phyloP scores from a whole-genome alignment of 2,797 vertebrate genomes.

The Sylvia borin region DNA sequence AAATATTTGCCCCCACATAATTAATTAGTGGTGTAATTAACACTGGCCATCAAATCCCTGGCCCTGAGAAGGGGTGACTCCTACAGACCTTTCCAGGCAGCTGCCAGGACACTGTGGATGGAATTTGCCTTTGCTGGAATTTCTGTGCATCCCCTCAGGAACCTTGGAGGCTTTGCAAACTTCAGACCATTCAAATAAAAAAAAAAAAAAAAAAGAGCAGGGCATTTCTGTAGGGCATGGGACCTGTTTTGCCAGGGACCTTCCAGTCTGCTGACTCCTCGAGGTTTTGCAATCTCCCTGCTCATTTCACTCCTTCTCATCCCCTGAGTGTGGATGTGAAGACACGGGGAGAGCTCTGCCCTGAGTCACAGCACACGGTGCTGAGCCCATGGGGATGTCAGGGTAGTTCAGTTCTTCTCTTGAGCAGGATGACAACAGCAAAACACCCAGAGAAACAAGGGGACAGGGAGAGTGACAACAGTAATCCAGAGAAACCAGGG shows the following conservation, averaged over 20 bases:
- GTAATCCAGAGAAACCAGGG: background rate
- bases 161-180: background rate
- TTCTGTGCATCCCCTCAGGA: background rate
- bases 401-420: background rate
- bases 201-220: background rate
- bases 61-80: background rate
- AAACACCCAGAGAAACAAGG: background rate
- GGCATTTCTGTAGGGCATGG: background rate
- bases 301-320: background rate
- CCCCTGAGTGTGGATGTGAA: background rate
- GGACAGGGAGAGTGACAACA: background rate
- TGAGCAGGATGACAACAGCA: background rate
- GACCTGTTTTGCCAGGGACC: background rate
- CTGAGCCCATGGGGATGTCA: background rate
- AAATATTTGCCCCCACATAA: background rate
- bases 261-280: background rate
- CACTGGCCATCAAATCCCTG: background rate
- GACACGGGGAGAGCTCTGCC: background rate
- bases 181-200: background rate
- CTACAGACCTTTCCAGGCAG: background rate
- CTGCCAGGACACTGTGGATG: background rate
- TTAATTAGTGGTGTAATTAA: background rate
- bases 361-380: background rate
- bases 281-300: background rate
- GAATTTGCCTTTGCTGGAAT: background rate